Evolutionary conservation across 2,797 vertebrate genomes (phyloP), one percentile per base, ranked within the genome.

Genomic region (Adrianichthys oophorus): DNA sequence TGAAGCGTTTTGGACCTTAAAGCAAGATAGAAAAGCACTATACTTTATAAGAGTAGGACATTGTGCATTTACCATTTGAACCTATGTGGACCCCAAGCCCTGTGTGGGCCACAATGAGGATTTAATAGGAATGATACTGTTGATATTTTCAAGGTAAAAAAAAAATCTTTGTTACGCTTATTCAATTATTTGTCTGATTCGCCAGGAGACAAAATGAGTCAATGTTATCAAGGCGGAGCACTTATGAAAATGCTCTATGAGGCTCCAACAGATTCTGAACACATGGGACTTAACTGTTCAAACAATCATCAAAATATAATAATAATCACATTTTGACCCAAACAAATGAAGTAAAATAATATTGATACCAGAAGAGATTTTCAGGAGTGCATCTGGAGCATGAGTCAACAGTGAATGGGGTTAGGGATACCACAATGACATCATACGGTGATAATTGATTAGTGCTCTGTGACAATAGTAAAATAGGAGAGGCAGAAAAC

Each of bases 401-500:
- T 40, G 53, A 21, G 49, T 70, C 63, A 62, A 47, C 52, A 49
- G 61, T 8, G 10, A 12, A 56, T 79, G 81, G 87, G 87, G 80
- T 83, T 3, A 85, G 80, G 85, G 82, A 52, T 45, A 65, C 59
- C 64, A 79, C 67, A 65, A 83, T 90, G 87, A 87, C 84, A 83
- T 90, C 89, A 90, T 86, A 73, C 78, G 70, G 60, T 70, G 75
- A 79, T 84, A 83, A 87, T 84, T 88, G 86, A 89, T 87, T 83
- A 83, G 52, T 78, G 74, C 69, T 52, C 62, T 56, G 68, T 58
- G 83, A 86, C 83, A 80, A 78, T 75, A 59, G 78, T 67, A 74
- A 48, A 29, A 56, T 21, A 60, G 54, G 50, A 54, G 43, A 59
- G 45, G 52, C 18, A 65, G 48, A 66, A 51, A 68, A 46, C 47